Percentiles rank a stretch among this genome's conserved stretches.
Evolutionary conservation across 2,113 vertebrate genomes (phyloP).

Genomic region (Ictalurus punctatus): DNA sequence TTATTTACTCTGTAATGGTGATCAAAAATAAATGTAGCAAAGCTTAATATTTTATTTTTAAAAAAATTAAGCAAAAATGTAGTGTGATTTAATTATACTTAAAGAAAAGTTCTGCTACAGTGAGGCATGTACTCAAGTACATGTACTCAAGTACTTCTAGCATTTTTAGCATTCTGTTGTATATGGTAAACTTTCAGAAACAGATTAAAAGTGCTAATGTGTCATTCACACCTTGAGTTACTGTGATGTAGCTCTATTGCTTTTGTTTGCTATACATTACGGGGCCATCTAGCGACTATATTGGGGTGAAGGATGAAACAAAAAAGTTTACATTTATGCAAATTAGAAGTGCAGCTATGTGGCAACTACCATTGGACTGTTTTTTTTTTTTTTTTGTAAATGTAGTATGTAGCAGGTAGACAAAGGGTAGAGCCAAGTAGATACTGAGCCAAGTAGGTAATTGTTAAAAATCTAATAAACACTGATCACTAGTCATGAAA

Average conservation of each 20-base stretch:
- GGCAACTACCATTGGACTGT: neutral
- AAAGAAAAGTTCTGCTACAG: too few species aligned
- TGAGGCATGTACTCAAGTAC: too few species aligned
- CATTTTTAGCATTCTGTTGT: neutral
- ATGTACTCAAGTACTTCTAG: neutral
- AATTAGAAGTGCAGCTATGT: neutral
- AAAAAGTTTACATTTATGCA: neutral
- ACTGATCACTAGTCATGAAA: neutral
- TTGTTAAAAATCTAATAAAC: neutral
- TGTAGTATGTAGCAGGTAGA: neutral
- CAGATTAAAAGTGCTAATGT: neutral
- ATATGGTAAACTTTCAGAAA: neutral
- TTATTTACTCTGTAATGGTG: neutral
- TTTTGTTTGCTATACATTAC: neutral
- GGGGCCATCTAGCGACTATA: neutral
- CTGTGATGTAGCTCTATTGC: neutral
- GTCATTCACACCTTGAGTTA: neutral
- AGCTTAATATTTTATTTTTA: too few species aligned
- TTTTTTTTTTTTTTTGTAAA: neutral
- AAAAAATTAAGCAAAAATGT: too few species aligned
- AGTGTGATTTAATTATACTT: too few species aligned
- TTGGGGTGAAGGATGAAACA: neutral
- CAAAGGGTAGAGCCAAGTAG: neutral
- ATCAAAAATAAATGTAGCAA: too few species aligned
- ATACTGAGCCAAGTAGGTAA: neutral